Conservation (phyloP, 2,888 invertebrate species). For the Seira musarum region DNA sequence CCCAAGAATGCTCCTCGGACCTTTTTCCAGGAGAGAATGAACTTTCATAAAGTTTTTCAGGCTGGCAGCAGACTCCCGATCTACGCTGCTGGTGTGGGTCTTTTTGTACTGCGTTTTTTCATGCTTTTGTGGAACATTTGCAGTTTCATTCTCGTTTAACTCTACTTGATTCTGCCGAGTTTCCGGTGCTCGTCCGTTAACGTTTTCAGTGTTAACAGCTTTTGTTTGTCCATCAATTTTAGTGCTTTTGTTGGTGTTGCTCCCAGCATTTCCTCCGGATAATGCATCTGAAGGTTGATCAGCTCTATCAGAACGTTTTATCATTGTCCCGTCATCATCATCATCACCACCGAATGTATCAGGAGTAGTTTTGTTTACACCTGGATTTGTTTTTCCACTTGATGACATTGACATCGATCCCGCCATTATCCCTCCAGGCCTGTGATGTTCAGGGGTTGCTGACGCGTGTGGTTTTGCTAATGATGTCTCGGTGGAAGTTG, state of each 20-base stretch:
- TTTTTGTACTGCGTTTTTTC: too few species aligned
- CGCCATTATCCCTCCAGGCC: background rate
- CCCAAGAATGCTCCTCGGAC: constrained; percentile 26
- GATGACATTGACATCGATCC: constrained; percentile 11
- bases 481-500: constrained; percentile 1
- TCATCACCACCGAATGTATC: background rate
- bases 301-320: background rate
- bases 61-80: too few species aligned
- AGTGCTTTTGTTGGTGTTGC: background rate
- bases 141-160: background rate
- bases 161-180: too few species aligned
- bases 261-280: background rate
- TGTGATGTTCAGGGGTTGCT: background rate
- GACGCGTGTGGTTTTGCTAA: background rate
- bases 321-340: background rate
- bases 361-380: background rate
- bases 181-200: too few species aligned
- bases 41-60: too few species aligned
- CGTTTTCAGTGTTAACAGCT: too few species aligned
- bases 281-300: background rate
- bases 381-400: background rate
- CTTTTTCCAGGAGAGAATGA: constrained; percentile 15
- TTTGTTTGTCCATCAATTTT: too few species aligned
- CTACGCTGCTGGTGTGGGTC: too few species aligned
- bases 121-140: background rate